These are phyloP conservation scores for Idris sp. DNA, from an alignment of 1,140 invertebrate genomes.

Conservation along the genomic window DNA sequence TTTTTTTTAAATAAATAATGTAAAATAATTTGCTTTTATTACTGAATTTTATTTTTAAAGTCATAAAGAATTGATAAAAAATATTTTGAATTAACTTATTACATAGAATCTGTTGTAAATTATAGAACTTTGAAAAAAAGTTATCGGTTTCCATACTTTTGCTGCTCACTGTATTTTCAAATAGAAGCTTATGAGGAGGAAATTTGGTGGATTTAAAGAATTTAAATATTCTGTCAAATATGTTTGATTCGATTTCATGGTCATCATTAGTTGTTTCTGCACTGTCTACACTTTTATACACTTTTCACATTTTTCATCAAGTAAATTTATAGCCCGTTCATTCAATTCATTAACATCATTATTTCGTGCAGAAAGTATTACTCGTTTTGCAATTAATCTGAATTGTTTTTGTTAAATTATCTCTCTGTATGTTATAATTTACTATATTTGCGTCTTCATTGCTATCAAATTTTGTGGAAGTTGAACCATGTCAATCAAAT, in stretches of 20 bases:
- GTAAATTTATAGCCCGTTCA: slow-evolving; percentile 39
- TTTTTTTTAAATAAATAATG: too few relatives aligned
- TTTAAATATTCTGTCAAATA: too few relatives aligned
- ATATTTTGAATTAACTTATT: too few relatives aligned
- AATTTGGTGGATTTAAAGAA: too few relatives aligned
- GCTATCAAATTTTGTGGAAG: slow-evolving; percentile 25
- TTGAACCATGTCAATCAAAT: slow-evolving; percentile 26
- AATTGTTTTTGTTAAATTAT: slow-evolving; percentile 6
- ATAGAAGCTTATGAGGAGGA: too few relatives aligned
- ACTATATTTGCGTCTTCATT: slow-evolving; percentile 12
- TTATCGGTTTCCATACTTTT: too few relatives aligned
- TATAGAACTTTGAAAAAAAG: too few relatives aligned
- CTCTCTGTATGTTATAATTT: slow-evolving; percentile 4
- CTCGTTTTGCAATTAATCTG: slow-evolving; percentile 9
- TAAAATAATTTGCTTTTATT: too few relatives aligned
- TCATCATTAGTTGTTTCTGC: slow-evolving; percentile 10
- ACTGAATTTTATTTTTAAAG: too few relatives aligned
- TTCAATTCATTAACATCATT: slow-evolving; percentile 32
- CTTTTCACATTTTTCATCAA: slow-evolving; percentile 3
- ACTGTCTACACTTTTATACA: slow-evolving; percentile 33
- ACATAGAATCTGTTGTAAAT: too few relatives aligned
- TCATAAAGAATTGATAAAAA: too few relatives aligned
- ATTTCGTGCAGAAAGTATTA: slow-evolving; percentile 39
- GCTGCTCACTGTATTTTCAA: too few relatives aligned
- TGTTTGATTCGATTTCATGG: background rate